A percentile compares a stretch with the other conserved stretches of the same genome.
These are phyloP conservation scores for Eira barbara DNA, from an alignment of 2,113 vertebrate genomes.

Conservation along the genomic window DNA sequence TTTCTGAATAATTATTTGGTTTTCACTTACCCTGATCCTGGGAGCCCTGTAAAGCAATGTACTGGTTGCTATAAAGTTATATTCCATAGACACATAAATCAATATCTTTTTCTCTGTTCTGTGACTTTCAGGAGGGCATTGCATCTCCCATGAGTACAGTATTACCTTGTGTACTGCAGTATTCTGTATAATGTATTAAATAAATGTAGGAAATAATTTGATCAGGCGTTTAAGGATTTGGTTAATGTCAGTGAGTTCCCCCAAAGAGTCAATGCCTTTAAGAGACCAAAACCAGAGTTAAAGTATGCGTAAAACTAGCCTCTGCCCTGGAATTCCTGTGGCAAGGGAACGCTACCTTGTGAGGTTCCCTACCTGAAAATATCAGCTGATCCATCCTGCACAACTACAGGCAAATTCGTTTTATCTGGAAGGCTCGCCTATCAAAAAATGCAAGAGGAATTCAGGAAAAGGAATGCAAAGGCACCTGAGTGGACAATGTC, in stretches of 20 bases:
- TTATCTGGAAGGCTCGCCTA: background rate
- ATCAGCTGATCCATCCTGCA: background rate
- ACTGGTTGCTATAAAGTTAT: background rate
- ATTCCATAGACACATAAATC: background rate
- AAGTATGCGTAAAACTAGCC: background rate
- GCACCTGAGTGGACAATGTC: background rate
- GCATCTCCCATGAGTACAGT: background rate
- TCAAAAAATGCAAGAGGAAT: background rate
- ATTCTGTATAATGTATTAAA: background rate
- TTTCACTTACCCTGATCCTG: background rate
- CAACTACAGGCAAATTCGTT: background rate
- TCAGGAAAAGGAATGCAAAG: background rate
- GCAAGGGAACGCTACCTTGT: background rate
- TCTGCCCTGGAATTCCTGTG: background rate
- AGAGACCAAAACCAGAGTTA: background rate
- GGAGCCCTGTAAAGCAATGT: background rate
- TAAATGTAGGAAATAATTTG: background rate
- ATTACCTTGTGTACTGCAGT: background rate
- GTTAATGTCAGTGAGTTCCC: background rate
- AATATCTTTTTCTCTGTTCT: background rate
- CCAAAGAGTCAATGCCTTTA: background rate
- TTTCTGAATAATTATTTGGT: background rate
- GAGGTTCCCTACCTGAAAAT: background rate
- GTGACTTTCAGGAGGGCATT: background rate
- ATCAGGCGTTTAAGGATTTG: background rate